phyloP scores from a whole-genome alignment of 2,888 invertebrate species.

The Adela reaumurella region DNA sequence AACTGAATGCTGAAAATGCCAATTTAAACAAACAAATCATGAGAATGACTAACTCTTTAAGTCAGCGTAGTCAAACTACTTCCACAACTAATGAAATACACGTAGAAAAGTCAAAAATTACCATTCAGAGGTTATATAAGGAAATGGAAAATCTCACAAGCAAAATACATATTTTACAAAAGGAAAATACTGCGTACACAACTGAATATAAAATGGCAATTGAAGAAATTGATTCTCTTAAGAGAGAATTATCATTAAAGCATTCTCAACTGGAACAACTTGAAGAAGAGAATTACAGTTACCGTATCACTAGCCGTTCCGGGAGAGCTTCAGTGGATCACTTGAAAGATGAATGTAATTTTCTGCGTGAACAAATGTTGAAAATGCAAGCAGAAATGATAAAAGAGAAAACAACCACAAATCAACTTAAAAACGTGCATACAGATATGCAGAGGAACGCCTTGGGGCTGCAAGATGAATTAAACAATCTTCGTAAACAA shows the following conservation, averaged over 20 bases:
- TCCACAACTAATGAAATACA: conserved; percentile 16
- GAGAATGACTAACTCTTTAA: conserved; percentile 32
- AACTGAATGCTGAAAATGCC: conserved; percentile 41
- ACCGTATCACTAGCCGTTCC: conserved; percentile 39
- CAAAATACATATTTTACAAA: conserved; percentile 30
- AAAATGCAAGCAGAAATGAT: conserved; percentile 44
- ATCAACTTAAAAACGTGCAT: conserved; percentile 64
- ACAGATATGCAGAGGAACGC: conserved; percentile 73
- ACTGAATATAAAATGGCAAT: conserved; percentile 32
- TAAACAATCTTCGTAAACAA: conserved; percentile 62
- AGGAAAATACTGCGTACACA: conserved; percentile 42
- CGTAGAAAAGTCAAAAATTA: conserved; percentile 24
- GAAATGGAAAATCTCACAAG: conserved; percentile 29
- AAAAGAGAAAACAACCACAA: conserved; percentile 44
- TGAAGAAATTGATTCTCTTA: conserved; percentile 35
- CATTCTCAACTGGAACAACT: conserved; percentile 39
- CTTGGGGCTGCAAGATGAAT: conserved; percentile 64
- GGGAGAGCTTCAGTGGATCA: conserved; percentile 42
- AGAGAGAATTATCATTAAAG: conserved; percentile 36
- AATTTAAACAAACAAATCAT: conserved; percentile 46
- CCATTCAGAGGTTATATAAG: conserved; percentile 27
- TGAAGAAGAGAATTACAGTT: conserved; percentile 44
- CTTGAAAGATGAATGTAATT: conserved; percentile 40
- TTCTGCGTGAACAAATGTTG: conserved; percentile 43
- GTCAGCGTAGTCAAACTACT: conserved; percentile 29